These are phyloP conservation scores for Heterodera carotae DNA, from an alignment of 1,140 invertebrate species.

Conservation along the genomic window DNA sequence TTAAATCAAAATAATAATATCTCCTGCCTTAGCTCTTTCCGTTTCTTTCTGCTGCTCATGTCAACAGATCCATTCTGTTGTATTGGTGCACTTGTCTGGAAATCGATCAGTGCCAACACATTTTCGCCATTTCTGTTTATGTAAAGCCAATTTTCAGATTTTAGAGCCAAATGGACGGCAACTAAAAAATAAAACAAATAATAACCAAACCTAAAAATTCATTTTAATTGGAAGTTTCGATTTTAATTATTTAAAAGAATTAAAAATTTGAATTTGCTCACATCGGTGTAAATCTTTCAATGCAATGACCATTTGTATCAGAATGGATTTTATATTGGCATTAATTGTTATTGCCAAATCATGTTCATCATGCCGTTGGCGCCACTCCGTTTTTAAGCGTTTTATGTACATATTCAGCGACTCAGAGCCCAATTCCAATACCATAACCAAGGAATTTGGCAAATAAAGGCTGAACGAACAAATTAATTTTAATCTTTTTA, in stretches of 20 bases:
- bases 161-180: neutral
- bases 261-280: neutral
- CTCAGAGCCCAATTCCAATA: neutral
- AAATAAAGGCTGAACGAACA: neutral
- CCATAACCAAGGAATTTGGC: neutral
- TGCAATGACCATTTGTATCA: neutral
- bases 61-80: neutral
- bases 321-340: neutral
- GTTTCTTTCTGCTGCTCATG: neutral
- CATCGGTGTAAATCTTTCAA: neutral
- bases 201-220: neutral
- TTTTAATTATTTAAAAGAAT: too few relatives aligned
- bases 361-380: neutral
- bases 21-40: neutral
- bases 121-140: neutral
- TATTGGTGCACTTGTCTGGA: neutral
- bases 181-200: neutral
- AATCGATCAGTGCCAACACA: neutral
- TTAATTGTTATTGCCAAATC: too few relatives aligned
- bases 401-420: neutral
- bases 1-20: too few relatives aligned
- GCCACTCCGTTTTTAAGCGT: neutral
- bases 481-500: too few relatives aligned
- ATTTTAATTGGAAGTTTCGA: neutral
- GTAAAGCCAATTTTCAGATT: constrained; percentile 1